Conservation (phyloP, 2,113 vertebrate species). For the Campylorhamphus procurvoides region DNA sequence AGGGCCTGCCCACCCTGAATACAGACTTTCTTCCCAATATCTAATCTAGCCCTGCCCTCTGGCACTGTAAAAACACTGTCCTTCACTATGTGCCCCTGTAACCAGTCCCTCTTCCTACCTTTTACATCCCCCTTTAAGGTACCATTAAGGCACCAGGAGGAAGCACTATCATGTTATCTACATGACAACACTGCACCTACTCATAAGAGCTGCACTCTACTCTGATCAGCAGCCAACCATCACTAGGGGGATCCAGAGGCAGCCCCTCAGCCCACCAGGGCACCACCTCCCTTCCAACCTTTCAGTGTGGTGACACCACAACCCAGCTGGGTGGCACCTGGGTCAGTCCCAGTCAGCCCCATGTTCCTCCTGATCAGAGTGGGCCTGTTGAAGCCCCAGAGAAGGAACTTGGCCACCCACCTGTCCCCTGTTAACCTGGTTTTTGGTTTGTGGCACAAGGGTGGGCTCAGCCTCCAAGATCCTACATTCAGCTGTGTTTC, state of each 20-base stretch:
- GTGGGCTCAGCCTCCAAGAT: background rate
- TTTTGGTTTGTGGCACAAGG: background rate
- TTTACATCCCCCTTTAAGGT: background rate
- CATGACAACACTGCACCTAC: background rate
- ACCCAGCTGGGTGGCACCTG: background rate
- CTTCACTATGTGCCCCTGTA: background rate
- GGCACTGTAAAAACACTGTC: background rate
- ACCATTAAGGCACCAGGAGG: background rate
- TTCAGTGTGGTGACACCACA: background rate
- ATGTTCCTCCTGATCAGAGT: background rate
- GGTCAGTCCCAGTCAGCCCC: background rate
- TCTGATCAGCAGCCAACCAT: background rate
- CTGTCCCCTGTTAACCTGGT: background rate
- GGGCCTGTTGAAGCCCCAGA: background rate
- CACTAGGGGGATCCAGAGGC: background rate
- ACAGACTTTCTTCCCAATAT: background rate
- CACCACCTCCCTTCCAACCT: background rate
- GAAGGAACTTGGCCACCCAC: too few species aligned
- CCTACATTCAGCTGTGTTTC: background rate
- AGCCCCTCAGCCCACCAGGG: background rate
- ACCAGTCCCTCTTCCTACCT: background rate
- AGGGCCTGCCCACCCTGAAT: background rate
- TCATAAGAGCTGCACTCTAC: rapidly evolving
- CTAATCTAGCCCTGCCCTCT: too few species aligned
- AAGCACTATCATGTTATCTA: background rate